Evolutionary conservation across 2,888 invertebrate genomes (phyloP).

Genomic region (Drosophila buzzatii): DNA sequence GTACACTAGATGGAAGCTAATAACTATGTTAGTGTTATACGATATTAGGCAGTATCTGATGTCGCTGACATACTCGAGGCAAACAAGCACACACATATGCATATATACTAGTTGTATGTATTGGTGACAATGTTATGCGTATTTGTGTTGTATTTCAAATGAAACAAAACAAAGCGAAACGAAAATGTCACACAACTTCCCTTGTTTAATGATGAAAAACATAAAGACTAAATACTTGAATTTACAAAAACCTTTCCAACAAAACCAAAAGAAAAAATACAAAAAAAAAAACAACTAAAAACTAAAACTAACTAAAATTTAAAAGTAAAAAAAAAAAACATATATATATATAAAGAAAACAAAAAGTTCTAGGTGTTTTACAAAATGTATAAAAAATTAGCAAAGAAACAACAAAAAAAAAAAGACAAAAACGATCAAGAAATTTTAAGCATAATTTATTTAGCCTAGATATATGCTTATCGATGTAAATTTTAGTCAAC

Average conservation of each 20-base stretch:
- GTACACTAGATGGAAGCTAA: slow-evolving; percentile 8
- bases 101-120: not conserved
- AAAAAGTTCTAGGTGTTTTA: slow-evolving; percentile 71
- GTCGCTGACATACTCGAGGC: slow-evolving; percentile 15
- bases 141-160: slow-evolving; percentile 27
- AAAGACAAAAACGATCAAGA: slow-evolving; percentile 15
- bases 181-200: slow-evolving; percentile 48
- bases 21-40: slow-evolving; percentile 15
- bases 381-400: slow-evolving; percentile 61
- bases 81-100: not conserved
- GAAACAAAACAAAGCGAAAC: not conserved
- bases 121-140: slow-evolving; percentile 10
- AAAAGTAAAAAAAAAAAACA: slow-evolving; percentile 35
- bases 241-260: slow-evolving; percentile 63
- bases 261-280: slow-evolving; percentile 19
- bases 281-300: not conserved
- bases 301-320: slow-evolving; percentile 37
- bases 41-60: not conserved
- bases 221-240: slow-evolving; percentile 80
- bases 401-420: slow-evolving; percentile 23
- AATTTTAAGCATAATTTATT: slow-evolving; percentile 62
- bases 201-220: slow-evolving; percentile 74
- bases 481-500: slow-evolving; percentile 60
- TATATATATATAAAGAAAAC: slow-evolving; percentile 6
- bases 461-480: slow-evolving; percentile 58